Base-by-base conservation (phyloP, 2,888 invertebrate genomes). In the Nomada ferruginata region DNA sequence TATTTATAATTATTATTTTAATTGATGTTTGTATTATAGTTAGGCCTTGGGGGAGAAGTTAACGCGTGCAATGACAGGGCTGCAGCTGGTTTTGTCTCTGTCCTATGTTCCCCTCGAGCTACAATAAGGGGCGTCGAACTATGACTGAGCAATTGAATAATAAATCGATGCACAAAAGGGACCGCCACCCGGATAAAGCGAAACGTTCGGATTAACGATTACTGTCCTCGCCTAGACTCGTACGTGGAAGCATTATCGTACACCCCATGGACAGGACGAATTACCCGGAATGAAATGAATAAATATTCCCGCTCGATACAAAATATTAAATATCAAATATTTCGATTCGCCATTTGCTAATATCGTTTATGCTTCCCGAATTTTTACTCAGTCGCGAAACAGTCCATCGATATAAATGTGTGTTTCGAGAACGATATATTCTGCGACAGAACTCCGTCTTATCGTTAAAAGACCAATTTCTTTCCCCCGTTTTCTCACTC, bases 121-220 rank as follows among this genome's bases (percentile, higher is more conserved):
- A 71, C 66, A 70, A 76, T 76, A 82, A 70, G 77, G 76, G 83
- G 78, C 69, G 69, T 57, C 66, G 60, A 68, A 47, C 55, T 47
- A 47, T 50, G 57, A 55, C 26, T 76, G 65, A 74, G 72, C 87
- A 88, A 88, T 89, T 89, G 87, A 85, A 85, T 82, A 89, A 89
- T 87, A 87, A 89, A 87, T 81, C 83, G 83, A 83, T 70, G 69
- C 78, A 84, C 86, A 85, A 85, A 85, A 84, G 84, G 82, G 84
- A 78, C 78, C 73, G 80, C 77, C 57, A 69, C 64, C 75, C 71
- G 75, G 77, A 83, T 83, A 82, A 83, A 83, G 78, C 59, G 78
- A 82, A 82, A 82, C 74, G 81, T 77, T 83, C 81, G 70, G 73
- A 81, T 83, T 81, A 83, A 83, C 74, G 70, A 68, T 69, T 65